phyloP scores from a whole-genome alignment of 2,888 invertebrate species.

The Theodoxus fluviatilis region DNA sequence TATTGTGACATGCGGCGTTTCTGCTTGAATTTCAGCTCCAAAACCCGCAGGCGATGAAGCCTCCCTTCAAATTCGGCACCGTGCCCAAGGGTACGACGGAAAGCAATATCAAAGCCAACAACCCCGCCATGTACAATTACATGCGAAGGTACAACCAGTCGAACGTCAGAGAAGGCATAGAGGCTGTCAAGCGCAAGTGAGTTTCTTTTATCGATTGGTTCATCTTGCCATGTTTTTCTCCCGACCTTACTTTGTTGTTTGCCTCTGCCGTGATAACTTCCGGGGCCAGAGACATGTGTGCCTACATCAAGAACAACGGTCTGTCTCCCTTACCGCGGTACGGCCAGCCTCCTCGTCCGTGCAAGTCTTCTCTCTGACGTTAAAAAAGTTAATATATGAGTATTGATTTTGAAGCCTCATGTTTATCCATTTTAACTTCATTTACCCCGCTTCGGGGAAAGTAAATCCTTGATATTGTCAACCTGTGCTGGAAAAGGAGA shows the following conservation, averaged over 20 bases:
- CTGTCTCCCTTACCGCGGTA: too few species aligned
- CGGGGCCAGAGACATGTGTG: too few species aligned
- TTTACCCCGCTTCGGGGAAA: too few species aligned
- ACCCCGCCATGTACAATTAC: constrained; percentile 87
- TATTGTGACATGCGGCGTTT: background rate
- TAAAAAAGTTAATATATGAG: too few species aligned
- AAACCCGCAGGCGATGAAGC: constrained; percentile 88
- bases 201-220: constrained; percentile 32
- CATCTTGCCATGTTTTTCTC: background rate
- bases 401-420: too few species aligned
- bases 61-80: constrained; percentile 92
- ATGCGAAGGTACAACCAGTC: constrained; percentile 87
- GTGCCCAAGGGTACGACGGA: constrained; percentile 97
- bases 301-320: too few species aligned
- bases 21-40: constrained; percentile 71
- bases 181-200: constrained; percentile 82
- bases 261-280: too few species aligned
- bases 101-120: constrained; percentile 82
- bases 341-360: too few species aligned
- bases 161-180: constrained; percentile 85
- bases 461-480: too few species aligned
- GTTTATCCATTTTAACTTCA: too few species aligned
- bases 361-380: too few species aligned
- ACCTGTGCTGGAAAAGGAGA: too few species aligned
- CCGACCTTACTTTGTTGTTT: background rate